Conservation (phyloP, 1,140 invertebrate genomes). For the Bemisia tabaci region DNA sequence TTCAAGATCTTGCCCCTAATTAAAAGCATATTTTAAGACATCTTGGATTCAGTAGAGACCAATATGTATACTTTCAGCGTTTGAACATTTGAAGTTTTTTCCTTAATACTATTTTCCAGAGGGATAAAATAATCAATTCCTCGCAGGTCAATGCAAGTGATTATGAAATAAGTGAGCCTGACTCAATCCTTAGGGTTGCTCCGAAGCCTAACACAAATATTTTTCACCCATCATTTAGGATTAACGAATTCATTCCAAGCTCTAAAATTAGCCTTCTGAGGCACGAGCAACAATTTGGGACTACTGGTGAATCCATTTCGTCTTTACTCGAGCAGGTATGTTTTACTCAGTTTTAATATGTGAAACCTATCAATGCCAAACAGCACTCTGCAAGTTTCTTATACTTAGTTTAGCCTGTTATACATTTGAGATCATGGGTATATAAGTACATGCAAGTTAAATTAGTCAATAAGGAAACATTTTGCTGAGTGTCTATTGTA, state of each 20-base stretch:
- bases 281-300: conserved; percentile 12
- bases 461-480: too few relatives aligned
- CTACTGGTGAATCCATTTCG: neutral
- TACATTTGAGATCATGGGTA: too few relatives aligned
- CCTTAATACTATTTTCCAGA: neutral
- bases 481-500: too few relatives aligned
- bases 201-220: conserved; percentile 42
- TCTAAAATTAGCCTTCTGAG: conserved; percentile 11
- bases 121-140: conserved; percentile 2
- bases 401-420: too few relatives aligned
- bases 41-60: too few relatives aligned
- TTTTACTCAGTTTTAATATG: neutral
- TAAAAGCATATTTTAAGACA: too few relatives aligned
- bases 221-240: conserved; percentile 46
- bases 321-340: conserved; percentile 10
- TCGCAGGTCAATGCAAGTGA: neutral
- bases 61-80: too few relatives aligned
- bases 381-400: too few relatives aligned
- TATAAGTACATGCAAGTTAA: too few relatives aligned
- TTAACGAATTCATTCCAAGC: conserved; percentile 7
- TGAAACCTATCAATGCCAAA: too few relatives aligned
- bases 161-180: neutral
- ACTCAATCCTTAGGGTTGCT: conserved; percentile 30
- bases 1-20: too few relatives aligned
- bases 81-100: too few relatives aligned